phyloP scores from a whole-genome alignment of 2,113 vertebrate genomes.

The Crotophaga sulcirostris region DNA sequence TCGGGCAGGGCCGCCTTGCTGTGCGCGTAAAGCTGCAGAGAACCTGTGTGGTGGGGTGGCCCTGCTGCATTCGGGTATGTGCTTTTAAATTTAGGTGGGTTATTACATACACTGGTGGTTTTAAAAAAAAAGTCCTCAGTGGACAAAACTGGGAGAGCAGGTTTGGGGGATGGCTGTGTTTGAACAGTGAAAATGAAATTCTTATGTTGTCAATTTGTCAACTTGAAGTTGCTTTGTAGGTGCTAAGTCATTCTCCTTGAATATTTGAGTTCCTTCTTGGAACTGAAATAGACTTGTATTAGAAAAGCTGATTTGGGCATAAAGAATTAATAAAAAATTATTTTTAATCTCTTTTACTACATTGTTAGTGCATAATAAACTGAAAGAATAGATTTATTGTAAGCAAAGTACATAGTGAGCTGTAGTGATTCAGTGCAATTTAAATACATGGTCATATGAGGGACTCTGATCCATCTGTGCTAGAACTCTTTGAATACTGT shows the following conservation, averaged over 20 bases:
- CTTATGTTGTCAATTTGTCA: background rate
- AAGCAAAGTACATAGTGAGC: background rate
- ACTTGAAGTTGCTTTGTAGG: background rate
- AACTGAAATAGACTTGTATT: background rate
- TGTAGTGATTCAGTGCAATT: background rate
- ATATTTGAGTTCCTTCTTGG: background rate
- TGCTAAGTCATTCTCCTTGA: fast-evolving
- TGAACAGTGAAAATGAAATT: background rate
- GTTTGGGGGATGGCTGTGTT: background rate
- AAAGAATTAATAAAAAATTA: background rate
- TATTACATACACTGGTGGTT: fast-evolving
- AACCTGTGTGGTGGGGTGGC: background rate
- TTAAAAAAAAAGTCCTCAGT: background rate
- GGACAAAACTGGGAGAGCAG: background rate
- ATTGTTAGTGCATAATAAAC: background rate
- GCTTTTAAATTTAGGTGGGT: background rate
- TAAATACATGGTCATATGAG: background rate
- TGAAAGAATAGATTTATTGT: background rate
- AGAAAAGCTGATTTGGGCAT: background rate
- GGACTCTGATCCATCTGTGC: fast-evolving
- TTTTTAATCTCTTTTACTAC: background rate
- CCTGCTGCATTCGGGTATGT: background rate
- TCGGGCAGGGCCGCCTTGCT: fast-evolving
- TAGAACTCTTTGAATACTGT: background rate
- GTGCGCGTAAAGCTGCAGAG: fast-evolving